Conservation (phyloP, 2,888 invertebrate species). For the Aquatica leii region DNA sequence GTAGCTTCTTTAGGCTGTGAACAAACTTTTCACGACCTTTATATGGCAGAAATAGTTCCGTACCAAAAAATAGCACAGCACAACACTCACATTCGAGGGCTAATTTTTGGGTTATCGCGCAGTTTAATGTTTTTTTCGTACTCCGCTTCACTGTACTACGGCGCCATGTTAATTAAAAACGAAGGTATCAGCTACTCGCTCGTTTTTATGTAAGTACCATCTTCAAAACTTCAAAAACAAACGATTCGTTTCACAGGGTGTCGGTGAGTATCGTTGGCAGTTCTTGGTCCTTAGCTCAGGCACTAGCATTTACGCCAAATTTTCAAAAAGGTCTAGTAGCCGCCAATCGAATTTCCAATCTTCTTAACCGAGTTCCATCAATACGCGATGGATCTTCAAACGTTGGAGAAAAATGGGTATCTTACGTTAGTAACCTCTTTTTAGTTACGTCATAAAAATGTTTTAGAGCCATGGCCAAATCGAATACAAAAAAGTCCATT, state of each 20-base stretch:
- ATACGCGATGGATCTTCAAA: conserved; percentile 59
- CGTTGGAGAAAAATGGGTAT: conserved; percentile 52
- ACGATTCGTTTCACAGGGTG: too few relatives aligned
- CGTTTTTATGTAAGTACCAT: conserved; percentile 77
- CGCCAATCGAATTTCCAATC: conserved; percentile 71
- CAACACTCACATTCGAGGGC: conserved; percentile 71
- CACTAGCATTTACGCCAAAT: conserved; percentile 79
- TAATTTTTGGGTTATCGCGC: conserved; percentile 75
- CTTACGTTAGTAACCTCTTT: too few relatives aligned
- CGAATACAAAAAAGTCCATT: conserved; percentile 72
- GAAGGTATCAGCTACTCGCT: conserved; percentile 66
- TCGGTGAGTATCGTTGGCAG: conserved; percentile 77
- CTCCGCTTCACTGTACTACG: conserved; percentile 76
- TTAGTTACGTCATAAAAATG: too few relatives aligned
- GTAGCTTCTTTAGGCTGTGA: conserved; percentile 79
- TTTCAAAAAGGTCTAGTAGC: conserved; percentile 81
- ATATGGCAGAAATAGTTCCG: conserved; percentile 67
- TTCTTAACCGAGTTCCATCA: conserved; percentile 69
- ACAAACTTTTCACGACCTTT: conserved; percentile 70
- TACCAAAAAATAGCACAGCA: conserved; percentile 67
- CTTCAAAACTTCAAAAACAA: too few relatives aligned
- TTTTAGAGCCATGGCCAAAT: conserved; percentile 67
- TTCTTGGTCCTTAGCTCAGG: conserved; percentile 72
- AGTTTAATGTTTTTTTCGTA: conserved; percentile 77
- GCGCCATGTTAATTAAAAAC: conserved; percentile 71